Evolutionary conservation across 2,797 vertebrate species (phyloP), one percentile per base, ranked within the genome.

Genomic region (Gila robusta): DNA sequence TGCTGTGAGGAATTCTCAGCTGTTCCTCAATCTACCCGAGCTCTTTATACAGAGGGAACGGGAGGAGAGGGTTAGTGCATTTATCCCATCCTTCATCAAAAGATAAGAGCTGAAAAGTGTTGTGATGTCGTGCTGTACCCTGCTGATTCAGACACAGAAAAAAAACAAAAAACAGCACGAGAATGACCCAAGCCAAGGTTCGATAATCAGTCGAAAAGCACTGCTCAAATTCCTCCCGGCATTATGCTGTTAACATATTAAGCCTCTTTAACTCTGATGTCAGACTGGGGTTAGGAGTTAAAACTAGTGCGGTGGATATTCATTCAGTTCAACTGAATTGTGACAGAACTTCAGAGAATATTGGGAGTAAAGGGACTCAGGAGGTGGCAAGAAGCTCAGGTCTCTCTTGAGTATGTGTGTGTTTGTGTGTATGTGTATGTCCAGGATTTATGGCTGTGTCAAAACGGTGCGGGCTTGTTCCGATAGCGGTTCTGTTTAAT

Each of bases 381-480:
- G 76, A 70, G 82, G 81, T 82, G 83, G 56, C 28, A 81, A 71
- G 90, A 94, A 93, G 90, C 79, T 79, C 80, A 74, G 89, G 84
- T 91, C 91, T 92, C 90, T 92, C 91, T 91, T n/a, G 12, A 39
- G 44, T 39, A 71, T 28, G 47, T 54, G 49, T 56, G 92, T 91
- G 89, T 79, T 32, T 82, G 92, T 91, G 87, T 71, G 52, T 44
- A 3, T 44, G 41, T 82, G 64, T 52, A 91, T 90, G 89, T 81
- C 52, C 71, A 66, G 89, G 88, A 92, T 92, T 93, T 92, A 94
- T 84, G 89, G 89, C 81, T 86, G 93, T 89, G 92, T 94, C 93
- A 94, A 91, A 92, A 93, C 86, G 91, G 90, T 41, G 47, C n/a
- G 37, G 66, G 71, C 64, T 88, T 66, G 26, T 81, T 88, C 82